These are phyloP conservation scores for Champsocephalus esox DNA, from an alignment of 2,797 vertebrate species.

Conservation along the genomic window DNA sequence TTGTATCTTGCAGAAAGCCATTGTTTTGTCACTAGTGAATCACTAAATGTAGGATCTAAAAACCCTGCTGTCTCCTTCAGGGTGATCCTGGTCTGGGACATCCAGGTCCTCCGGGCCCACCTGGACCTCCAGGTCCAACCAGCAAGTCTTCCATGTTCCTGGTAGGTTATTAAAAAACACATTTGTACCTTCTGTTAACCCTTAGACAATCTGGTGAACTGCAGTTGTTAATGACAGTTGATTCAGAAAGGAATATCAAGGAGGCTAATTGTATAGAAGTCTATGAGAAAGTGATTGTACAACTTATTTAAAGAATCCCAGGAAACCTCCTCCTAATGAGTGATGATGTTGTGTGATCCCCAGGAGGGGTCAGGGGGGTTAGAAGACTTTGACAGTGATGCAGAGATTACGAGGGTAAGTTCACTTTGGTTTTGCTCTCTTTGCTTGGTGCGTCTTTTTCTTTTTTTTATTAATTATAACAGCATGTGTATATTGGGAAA, in stretches of 20 bases:
- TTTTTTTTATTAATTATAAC: too few species aligned
- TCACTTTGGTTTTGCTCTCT: neutral
- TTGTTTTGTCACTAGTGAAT: too few species aligned
- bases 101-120: constrained; percentile 86
- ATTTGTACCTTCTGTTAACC: neutral
- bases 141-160: constrained; percentile 54
- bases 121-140: constrained; percentile 78
- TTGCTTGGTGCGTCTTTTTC: too few species aligned
- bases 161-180: constrained; percentile 49
- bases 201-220: neutral
- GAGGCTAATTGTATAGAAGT: too few species aligned
- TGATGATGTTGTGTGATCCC: constrained; percentile 7
- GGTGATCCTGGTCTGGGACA: constrained; percentile 84
- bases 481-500: too few species aligned
- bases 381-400: constrained; percentile 84
- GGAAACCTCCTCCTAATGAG: neutral
- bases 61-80: constrained; percentile 65
- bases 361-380: constrained; percentile 90
- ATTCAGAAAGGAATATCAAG: neutral
- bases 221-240: neutral
- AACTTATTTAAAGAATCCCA: too few species aligned
- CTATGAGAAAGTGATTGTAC: too few species aligned
- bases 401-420: constrained; percentile 84
- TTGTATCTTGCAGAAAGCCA: too few species aligned
- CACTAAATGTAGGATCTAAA: neutral